Evolutionary conservation across 2,113 vertebrate species (phyloP).

Genomic region (Oreochromis aureus): DNA sequence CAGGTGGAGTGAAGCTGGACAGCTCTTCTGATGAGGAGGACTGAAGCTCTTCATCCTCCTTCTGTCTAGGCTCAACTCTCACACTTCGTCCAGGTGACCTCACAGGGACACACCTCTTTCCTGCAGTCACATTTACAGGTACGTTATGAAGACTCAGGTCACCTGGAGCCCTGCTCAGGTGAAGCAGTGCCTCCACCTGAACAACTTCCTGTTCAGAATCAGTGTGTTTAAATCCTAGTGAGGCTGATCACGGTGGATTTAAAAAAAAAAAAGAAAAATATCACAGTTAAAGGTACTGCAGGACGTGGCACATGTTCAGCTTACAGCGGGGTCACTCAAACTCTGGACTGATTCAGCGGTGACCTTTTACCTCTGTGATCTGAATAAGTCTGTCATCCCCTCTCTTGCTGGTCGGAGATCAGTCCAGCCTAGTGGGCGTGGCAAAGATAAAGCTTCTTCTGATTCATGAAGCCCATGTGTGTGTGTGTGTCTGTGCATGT

Average conservation of each 20-base stretch:
- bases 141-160: background rate
- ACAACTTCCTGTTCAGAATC: background rate
- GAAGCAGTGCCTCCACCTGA: background rate
- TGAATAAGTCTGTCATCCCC: background rate
- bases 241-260: background rate
- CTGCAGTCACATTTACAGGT: background rate
- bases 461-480: background rate
- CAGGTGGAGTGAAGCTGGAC: background rate
- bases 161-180: background rate
- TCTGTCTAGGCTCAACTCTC: background rate
- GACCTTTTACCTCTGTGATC: background rate
- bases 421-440: background rate
- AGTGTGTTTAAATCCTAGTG: background rate
- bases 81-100: background rate
- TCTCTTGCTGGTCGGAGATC: background rate
- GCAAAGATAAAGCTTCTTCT: background rate
- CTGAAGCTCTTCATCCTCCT: background rate
- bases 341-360: background rate
- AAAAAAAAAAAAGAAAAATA: background rate
- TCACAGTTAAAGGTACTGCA: background rate
- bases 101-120: background rate
- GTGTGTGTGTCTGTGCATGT: background rate
- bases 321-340: background rate
- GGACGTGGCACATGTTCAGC: background rate
- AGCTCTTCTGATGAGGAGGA: background rate